Evolutionary conservation across 2,797 vertebrate genomes (phyloP), one percentile per base, ranked within the genome.

Genomic region (Orestias chungarensis): DNA sequence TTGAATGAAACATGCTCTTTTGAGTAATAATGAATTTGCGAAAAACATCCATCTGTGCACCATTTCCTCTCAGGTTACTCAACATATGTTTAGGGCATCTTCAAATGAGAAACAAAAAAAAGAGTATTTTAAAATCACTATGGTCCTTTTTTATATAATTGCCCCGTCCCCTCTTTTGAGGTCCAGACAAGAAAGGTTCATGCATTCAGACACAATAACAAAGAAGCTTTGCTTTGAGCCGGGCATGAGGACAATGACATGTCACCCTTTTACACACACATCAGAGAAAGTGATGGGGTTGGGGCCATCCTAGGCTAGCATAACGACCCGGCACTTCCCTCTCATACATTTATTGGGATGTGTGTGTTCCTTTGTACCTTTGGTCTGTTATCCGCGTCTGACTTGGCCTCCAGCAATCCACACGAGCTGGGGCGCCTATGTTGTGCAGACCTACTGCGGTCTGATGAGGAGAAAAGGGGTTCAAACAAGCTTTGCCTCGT

Each of bases 291-390:
- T 83, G 74, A 73, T 79, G 83, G 75, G 85, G 83, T 75, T 62
- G 77, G 68, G 83, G 66, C 83, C 66, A 70, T 81, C 81, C 76
- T 83, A 66, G 82, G 72, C 82, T 79, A 64, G 78, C 71, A 88
- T 94, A 93, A 94, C 75, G 87, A 93, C 90, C 88, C 82, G 11
- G 25, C 82, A 81, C 84, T 89, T 89, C 85, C 77, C 86, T 87
- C 90, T 81, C 82, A 86, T 88, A 84, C 88, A 88, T 90, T 85
- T 88, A 90, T 89, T 85, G 86, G 88, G 89, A 93, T 88, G 81
- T 88, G 84, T 49, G 44, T 42, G 47, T 23, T 74, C 88, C 91
- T 93, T 94, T 95, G 93, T 93, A 93, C 93, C 93, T 93, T 92
- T 92, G 86, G 82, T 88, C 91, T 88, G 91, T 93, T 93, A 91